Evolutionary conservation across 1,140 invertebrate genomes (phyloP), one percentile per base, ranked within the genome.

Genomic region (Penaeus chinensis): DNA sequence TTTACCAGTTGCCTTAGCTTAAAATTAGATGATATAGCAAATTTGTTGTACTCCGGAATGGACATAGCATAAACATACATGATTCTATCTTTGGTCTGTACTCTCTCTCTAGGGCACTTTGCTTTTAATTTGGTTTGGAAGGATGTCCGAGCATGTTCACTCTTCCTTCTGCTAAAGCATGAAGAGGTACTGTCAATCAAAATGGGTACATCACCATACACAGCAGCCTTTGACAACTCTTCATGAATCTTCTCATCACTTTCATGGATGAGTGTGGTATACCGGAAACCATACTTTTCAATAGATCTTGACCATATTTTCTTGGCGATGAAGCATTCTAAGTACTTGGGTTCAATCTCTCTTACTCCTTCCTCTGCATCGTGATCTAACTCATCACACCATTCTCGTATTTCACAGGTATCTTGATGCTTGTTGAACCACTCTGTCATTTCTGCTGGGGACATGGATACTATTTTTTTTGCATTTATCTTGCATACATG

Each of bases 401-500:
- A 90, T 69, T 90, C 89, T 63, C 89, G 82, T 62, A 90, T 90
- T 54, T 90, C 89, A 81, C 89, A 90, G 18, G 89, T 84, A 82
- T 89, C 88, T 66, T 90, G 89, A 77, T 90, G 89, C 61, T 90
- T 90, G 54, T 90, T 90, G 66, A 90, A 90, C 89, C 89, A 90
- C 37, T 90, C 89, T 18, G 89, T 90, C 89, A 90, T 90, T 84
- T 90, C 87, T 27, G 89, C 63, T 1, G 89, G 89, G 19, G 84
- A 84, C 89, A 90, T 90, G n/a, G 89, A 90, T 5, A 90, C 88
- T 69, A 90, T 90, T 66, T 89, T 89, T 79, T 90, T 90, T 4
- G 89, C 89, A 82, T 90, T 90, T 81, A 90, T 90, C 47, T 90
- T 90, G 80, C 89, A 90, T 18, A 90, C 89, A 76, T 90, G 89